phyloP scores from a whole-genome alignment of 1,140 invertebrate species.

The Solen grandis region DNA sequence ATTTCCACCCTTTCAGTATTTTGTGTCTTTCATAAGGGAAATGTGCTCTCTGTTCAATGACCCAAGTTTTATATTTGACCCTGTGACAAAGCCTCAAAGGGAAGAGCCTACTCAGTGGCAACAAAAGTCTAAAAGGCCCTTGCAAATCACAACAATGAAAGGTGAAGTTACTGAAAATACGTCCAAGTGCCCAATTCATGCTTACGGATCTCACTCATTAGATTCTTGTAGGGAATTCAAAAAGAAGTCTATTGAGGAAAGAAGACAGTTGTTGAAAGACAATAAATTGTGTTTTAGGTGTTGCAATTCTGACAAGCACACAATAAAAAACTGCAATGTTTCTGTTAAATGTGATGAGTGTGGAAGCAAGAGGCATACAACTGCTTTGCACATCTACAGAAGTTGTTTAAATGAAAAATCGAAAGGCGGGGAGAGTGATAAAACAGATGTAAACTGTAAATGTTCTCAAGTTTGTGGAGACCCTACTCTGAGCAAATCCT shows the following conservation, averaged over 20 bases:
- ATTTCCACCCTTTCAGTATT: conserved; percentile 44
- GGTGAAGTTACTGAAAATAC: neutral
- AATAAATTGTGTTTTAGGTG: conserved; percentile 45
- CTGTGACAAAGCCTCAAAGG: neutral
- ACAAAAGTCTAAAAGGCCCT: neutral
- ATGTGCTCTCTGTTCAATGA: conserved; percentile 33
- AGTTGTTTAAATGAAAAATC: neutral
- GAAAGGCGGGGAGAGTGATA: neutral
- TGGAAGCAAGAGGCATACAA: conserved; percentile 30
- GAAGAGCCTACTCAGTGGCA: neutral
- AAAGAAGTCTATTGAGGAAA: neutral
- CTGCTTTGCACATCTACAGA: conserved; percentile 29
- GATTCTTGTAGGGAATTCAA: conserved; percentile 14
- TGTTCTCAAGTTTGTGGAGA: conserved; percentile 46
- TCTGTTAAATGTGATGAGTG: conserved; percentile 44
- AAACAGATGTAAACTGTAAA: neutral
- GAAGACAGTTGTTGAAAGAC: conserved; percentile 35
- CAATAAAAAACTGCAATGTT: conserved; percentile 26
- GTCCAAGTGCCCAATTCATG: conserved; percentile 13
- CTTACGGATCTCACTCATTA: neutral
- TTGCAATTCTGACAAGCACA: conserved; percentile 42
- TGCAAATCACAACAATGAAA: neutral
- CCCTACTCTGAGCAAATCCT: conserved; percentile 40
- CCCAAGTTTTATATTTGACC: conserved; percentile 42
- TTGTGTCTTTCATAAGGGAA: conserved; percentile 28